These are phyloP conservation scores for Limanda limanda DNA, from an alignment of 2,113 vertebrate species.

Conservation along the genomic window DNA sequence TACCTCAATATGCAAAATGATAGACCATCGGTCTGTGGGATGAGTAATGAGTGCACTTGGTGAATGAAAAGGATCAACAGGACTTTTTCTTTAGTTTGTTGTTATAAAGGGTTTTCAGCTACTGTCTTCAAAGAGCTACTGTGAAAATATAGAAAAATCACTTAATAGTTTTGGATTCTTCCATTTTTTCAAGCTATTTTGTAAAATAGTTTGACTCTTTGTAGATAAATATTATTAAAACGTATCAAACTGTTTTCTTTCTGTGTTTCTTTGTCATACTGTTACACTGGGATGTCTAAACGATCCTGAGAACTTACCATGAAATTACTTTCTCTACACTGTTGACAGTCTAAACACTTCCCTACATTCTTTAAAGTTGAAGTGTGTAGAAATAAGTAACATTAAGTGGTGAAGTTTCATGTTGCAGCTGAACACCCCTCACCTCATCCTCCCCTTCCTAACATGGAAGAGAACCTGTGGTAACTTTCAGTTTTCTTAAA, in stretches of 20 bases:
- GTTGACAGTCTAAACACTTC: not conserved
- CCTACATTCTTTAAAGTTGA: too few relatives aligned
- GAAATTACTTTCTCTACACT: not conserved
- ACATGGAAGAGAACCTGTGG: too few relatives aligned
- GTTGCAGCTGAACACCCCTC: too few relatives aligned
- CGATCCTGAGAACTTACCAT: not conserved
- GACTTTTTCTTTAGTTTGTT: not conserved
- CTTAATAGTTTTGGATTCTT: conserved; percentile 27
- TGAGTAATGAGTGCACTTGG: conserved; percentile 15
- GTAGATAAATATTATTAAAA: conserved; percentile 55
- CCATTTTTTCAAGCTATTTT: conserved; percentile 46
- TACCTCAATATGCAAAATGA: conserved; percentile 56
- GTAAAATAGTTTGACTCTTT: conserved; percentile 42
- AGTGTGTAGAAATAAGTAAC: too few relatives aligned
- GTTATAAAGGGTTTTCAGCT: conserved; percentile 29
- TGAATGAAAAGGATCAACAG: conserved; percentile 22
- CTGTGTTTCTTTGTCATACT: not conserved
- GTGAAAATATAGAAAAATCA: conserved; percentile 42
- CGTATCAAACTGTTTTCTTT: not conserved
- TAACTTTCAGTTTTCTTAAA: too few relatives aligned
- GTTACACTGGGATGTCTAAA: not conserved
- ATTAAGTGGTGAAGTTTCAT: too few relatives aligned
- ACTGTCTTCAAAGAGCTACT: conserved; percentile 47
- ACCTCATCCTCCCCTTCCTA: too few relatives aligned
- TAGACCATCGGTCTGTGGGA: conserved; percentile 16